Percentiles rank a stretch among this genome's conserved stretches.
Evolutionary conservation across 2,888 invertebrate genomes (phyloP).

Genomic region (Hipparchia sbordonii): DNA sequence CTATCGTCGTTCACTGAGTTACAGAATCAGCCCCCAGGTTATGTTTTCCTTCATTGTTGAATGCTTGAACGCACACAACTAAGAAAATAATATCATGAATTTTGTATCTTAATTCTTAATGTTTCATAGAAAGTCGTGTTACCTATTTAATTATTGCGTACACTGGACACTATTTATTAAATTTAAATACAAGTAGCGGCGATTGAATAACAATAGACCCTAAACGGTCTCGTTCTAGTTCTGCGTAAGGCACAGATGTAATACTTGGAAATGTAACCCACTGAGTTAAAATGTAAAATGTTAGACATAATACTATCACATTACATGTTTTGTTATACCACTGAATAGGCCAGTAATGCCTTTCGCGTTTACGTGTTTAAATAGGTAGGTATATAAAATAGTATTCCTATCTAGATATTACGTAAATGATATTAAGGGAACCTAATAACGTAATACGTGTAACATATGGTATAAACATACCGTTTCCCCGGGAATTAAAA

Average conservation of each 20-base stretch:
- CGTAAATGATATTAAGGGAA: no score
- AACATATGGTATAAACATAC: no score
- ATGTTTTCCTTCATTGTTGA: no score
- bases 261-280: constrained; percentile 32
- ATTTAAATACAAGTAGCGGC: constrained; percentile 13
- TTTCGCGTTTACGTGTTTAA: neutral
- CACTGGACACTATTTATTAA: constrained; percentile 7
- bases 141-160: constrained; percentile 8
- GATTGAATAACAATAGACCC: constrained; percentile 31
- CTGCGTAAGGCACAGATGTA: constrained; percentile 32
- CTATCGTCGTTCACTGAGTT: no score
- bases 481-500: no score
- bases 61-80: no score
- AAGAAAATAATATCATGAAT: no score
- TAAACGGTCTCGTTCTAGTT: constrained; percentile 32
- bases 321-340: constrained; percentile 4
- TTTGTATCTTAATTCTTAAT: neutral
- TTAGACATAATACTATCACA: constrained; percentile 22
- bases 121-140: neutral
- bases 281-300: constrained; percentile 23
- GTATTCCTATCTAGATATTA: no score
- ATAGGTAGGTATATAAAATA: no score
- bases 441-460: no score
- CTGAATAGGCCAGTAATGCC: neutral
- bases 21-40: no score